Conservation (phyloP, 2,797 vertebrate species). For the Alcedo atthis region DNA sequence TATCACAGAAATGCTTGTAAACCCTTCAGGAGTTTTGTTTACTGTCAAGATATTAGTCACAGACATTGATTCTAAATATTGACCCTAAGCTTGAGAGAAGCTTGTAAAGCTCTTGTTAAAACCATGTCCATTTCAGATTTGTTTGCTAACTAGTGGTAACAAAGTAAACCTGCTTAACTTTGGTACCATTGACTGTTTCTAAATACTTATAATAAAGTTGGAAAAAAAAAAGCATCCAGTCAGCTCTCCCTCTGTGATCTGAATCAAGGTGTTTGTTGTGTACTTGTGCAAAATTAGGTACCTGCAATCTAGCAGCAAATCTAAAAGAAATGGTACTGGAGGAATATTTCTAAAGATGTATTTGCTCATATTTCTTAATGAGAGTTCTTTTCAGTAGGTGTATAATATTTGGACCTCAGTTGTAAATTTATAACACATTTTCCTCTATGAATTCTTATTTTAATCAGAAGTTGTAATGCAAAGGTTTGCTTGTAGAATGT, state of each 20-base stretch:
- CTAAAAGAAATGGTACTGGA: neutral
- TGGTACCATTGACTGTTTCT: neutral
- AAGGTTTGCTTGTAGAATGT: neutral
- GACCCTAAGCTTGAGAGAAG: neutral
- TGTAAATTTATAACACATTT: neutral
- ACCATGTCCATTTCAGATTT: fast-evolving
- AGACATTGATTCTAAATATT: neutral
- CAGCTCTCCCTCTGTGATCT: neutral
- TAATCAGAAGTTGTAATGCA: neutral
- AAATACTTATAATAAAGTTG: neutral
- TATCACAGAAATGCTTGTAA: neutral
- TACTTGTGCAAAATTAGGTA: neutral
- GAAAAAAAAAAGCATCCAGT: neutral
- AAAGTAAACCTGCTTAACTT: neutral
- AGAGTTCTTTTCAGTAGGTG: neutral
- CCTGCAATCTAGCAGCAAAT: neutral
- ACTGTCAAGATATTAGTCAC: neutral
- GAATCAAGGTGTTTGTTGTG: neutral
- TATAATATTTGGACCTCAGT: neutral
- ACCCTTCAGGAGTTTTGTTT: neutral
- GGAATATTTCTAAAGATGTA: neutral
- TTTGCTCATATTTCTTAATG: neutral
- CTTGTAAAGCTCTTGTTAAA: neutral
- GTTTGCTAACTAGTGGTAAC: neutral
- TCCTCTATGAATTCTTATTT: neutral